Conservation (phyloP, 2,113 vertebrate genomes). For the Oryzias celebensis region DNA sequence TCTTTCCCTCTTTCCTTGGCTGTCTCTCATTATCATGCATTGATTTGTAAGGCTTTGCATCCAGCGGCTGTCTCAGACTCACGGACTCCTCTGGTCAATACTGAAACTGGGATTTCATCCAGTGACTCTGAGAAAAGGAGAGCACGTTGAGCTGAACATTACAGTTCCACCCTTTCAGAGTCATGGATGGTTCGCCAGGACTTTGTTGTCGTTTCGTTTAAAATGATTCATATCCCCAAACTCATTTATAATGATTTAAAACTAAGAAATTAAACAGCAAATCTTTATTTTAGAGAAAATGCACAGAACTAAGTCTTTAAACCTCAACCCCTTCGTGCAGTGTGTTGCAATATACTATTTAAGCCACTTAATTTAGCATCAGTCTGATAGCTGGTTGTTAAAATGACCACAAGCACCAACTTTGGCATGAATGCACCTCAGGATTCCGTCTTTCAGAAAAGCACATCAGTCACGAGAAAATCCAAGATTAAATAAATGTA, state of each 20-base stretch:
- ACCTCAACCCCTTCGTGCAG: too few relatives aligned
- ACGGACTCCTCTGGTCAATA: slow-evolving; percentile 51
- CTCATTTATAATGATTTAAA: background rate
- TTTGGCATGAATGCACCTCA: too few relatives aligned
- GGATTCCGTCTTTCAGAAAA: too few relatives aligned
- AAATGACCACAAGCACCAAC: too few relatives aligned
- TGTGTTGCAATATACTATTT: too few relatives aligned
- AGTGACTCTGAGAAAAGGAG: slow-evolving; percentile 28
- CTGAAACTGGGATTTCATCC: slow-evolving; percentile 23
- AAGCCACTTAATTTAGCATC: too few relatives aligned
- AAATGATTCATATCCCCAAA: background rate
- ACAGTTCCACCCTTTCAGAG: slow-evolving; percentile 8
- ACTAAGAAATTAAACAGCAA: too few relatives aligned
- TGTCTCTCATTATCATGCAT: slow-evolving; percentile 18
- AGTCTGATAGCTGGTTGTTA: too few relatives aligned
- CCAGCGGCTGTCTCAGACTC: slow-evolving; percentile 37
- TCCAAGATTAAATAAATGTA: too few relatives aligned
- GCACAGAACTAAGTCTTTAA: too few relatives aligned
- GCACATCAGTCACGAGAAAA: too few relatives aligned
- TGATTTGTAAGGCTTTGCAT: slow-evolving; percentile 41
- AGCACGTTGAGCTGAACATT: slow-evolving; percentile 22
- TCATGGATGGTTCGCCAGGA: background rate
- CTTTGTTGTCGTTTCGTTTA: background rate
- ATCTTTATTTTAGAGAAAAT: too few relatives aligned
- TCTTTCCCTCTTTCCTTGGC: background rate